These are phyloP conservation scores for Anoura caudifer DNA, from an alignment of 2,113 vertebrate species.

Conservation along the genomic window DNA sequence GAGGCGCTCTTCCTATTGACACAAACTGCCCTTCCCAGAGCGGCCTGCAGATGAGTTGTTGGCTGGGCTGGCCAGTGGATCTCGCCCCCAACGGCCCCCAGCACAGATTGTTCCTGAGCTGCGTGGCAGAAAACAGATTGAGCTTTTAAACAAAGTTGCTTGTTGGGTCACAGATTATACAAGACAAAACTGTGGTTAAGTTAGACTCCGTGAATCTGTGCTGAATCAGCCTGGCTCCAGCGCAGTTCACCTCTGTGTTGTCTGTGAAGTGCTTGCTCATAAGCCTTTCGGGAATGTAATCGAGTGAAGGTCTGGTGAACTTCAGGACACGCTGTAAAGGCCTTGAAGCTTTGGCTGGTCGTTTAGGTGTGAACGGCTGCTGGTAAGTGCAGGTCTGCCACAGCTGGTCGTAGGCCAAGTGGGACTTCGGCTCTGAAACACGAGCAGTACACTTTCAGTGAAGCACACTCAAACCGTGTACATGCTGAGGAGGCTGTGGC, in stretches of 20 bases:
- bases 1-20: conserved; percentile 36
- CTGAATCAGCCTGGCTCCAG: not conserved
- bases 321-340: not conserved
- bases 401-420: not conserved
- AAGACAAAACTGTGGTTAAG: not conserved
- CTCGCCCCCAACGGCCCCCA: not conserved
- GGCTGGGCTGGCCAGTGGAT: not conserved
- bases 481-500: not conserved
- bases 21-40: not conserved
- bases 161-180: not conserved
- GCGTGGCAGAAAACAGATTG: not conserved
- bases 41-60: not conserved
- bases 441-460: not conserved
- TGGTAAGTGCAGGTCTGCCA: not conserved
- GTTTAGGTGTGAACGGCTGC: conserved; percentile 1
- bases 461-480: not conserved
- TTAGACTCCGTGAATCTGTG: not conserved
- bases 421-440: not conserved
- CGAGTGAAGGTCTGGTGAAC: not conserved
- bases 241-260: not conserved
- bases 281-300: conserved; percentile 31
- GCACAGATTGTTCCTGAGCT: conserved; percentile 37
- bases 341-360: not conserved
- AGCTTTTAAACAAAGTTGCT: conserved; percentile 20
- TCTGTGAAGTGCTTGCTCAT: not conserved